Percentiles rank a stretch among this genome's conserved stretches.
These are phyloP conservation scores for Peromyscus polionotus DNA, from an alignment of 2,113 vertebrate genomes.

Conservation along the genomic window DNA sequence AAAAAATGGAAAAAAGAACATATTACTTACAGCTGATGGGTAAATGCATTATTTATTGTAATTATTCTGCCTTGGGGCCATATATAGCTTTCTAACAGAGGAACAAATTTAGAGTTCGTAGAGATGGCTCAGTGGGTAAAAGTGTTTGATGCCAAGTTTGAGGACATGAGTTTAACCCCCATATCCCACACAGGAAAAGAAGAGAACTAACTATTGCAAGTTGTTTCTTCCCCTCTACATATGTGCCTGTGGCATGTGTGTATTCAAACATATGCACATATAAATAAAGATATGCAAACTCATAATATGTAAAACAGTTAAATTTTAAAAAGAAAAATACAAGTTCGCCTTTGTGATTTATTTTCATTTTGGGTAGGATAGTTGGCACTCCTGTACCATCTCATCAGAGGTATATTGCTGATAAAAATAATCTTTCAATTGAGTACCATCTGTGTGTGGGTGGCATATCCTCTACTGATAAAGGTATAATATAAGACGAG, in stretches of 20 bases:
- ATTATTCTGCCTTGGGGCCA: constrained; percentile 7
- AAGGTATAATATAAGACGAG: background rate
- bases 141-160: background rate
- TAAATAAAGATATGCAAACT: background rate
- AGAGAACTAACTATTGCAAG: background rate
- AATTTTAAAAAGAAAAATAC: background rate
- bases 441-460: background rate
- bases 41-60: constrained; percentile 35
- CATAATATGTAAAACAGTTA: background rate
- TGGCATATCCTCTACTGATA: background rate
- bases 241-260: background rate
- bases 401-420: background rate
- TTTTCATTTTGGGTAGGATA: constrained; percentile 42
- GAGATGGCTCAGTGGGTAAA: background rate
- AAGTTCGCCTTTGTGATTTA: background rate
- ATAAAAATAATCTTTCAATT: constrained; percentile 58
- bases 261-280: background rate
- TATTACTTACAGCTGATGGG: constrained; percentile 45
- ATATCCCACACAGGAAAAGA: background rate
- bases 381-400: background rate
- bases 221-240: background rate
- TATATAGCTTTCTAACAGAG: background rate
- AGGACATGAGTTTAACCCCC: background rate
- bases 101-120: background rate
- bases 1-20: constrained; percentile 59